Conservation (phyloP, 2,113 vertebrate genomes). For the Chiloscyllium plagiosum region DNA sequence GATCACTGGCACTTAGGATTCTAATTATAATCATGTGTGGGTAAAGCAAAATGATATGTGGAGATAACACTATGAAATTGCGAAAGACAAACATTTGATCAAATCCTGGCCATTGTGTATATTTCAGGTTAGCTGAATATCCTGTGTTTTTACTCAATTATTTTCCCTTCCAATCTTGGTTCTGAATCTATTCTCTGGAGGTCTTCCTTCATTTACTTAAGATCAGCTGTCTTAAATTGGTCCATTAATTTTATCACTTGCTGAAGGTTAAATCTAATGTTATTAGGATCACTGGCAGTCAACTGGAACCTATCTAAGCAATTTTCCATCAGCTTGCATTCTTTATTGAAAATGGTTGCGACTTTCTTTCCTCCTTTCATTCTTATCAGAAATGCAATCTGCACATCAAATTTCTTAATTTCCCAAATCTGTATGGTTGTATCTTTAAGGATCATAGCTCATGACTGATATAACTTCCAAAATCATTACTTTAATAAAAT, state of each 20-base stretch:
- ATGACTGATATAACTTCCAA: neutral
- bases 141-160: neutral
- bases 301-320: neutral
- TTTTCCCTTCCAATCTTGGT: neutral
- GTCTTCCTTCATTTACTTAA: slow-evolving; percentile 13
- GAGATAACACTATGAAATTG: no score
- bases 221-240: slow-evolving; percentile 8
- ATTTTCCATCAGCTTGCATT: neutral
- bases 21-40: no score
- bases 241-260: slow-evolving; percentile 19
- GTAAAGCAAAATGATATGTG: no score
- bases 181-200: slow-evolving; percentile 8
- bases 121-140: neutral
- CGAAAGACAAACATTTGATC: no score
- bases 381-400: neutral
- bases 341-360: neutral
- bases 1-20: no score
- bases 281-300: neutral
- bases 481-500: neutral
- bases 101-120: no score
- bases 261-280: slow-evolving; percentile 19
- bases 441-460: neutral
- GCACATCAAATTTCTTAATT: neutral
- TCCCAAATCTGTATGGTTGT: no score
- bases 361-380: no score